Conservation (phyloP, 2,797 vertebrate species). For the Nannoperca australis region DNA sequence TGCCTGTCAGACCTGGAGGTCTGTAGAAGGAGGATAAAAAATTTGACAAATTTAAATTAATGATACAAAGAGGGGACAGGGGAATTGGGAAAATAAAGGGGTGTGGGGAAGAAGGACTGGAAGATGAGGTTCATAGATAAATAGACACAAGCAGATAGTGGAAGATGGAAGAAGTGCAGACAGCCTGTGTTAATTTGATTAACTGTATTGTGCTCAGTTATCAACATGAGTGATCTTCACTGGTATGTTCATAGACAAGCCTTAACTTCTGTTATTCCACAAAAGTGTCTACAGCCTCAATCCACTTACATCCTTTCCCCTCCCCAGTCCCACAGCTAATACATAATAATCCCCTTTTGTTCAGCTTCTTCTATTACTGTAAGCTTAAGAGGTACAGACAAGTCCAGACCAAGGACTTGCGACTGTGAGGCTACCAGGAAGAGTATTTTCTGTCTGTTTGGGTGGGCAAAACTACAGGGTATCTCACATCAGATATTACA, state of each 20-base stretch:
- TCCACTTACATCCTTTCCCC: conserved; percentile 40
- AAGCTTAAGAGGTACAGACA: conserved; percentile 74
- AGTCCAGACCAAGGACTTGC: conserved; percentile 74
- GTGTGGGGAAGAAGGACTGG: not conserved
- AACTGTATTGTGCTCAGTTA: conserved; percentile 26
- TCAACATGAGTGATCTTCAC: conserved; percentile 38
- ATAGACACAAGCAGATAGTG: not conserved
- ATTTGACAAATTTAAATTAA: not conserved
- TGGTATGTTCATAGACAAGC: conserved; percentile 54
- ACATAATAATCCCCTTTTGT: conserved; percentile 76
- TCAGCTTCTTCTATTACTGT: conserved; percentile 57
- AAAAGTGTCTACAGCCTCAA: conserved; percentile 46
- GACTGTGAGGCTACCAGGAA: conserved; percentile 20
- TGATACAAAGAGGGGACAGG: not conserved
- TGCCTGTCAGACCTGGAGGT: conserved; percentile 91
- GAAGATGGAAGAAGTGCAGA: not conserved
- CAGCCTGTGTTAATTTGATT: conserved; percentile 29
- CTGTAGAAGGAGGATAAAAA: conserved; percentile 75
- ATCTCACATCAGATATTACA: conserved; percentile 53
- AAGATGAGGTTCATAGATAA: not conserved
- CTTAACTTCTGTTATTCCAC: conserved; percentile 49
- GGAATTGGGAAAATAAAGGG: not conserved
- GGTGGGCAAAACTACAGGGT: conserved; percentile 64
- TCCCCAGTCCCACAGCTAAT: conserved; percentile 58
- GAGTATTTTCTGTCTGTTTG: conserved; percentile 60